Evolutionary conservation across 2,113 vertebrate genomes (phyloP).

Genomic region (Melanerpes aurifrons): DNA sequence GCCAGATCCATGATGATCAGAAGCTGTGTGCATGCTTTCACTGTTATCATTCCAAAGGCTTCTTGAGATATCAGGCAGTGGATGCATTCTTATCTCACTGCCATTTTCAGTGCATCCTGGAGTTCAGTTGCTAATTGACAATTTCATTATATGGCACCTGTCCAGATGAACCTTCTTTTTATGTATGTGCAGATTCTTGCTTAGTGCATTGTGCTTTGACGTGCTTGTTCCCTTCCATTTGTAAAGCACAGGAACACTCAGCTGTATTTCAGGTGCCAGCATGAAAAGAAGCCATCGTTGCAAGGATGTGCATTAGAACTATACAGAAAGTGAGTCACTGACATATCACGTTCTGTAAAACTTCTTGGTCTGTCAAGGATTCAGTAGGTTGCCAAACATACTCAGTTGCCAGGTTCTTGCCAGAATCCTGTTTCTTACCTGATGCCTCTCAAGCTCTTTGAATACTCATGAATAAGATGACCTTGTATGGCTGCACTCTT

Average conservation of each 20-base stretch:
- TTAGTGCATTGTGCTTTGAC: neutral
- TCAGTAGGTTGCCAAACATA: slow-evolving; percentile 25
- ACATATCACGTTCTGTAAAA: neutral
- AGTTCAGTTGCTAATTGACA: neutral
- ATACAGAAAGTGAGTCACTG: slow-evolving; percentile 37
- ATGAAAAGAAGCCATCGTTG: slow-evolving; percentile 17
- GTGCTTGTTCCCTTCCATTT: neutral
- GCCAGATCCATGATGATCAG: slow-evolving; percentile 1
- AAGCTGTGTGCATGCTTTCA: neutral
- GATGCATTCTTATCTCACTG: neutral
- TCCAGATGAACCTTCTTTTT: neutral
- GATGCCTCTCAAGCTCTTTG: slow-evolving; percentile 32
- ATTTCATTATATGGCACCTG: neutral
- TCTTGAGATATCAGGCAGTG: neutral
- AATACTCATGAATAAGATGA: slow-evolving; percentile 58
- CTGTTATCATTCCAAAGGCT: slow-evolving; percentile 9
- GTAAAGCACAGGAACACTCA: neutral
- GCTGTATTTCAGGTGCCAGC: neutral
- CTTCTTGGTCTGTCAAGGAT: slow-evolving; percentile 19
- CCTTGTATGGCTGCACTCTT: slow-evolving; percentile 30
- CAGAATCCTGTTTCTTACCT: slow-evolving; percentile 31
- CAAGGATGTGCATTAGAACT: slow-evolving; percentile 31
- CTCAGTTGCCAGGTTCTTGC: slow-evolving; percentile 23
- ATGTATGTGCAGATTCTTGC: neutral
- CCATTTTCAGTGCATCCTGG: neutral